These are phyloP conservation scores for Palloptera scutellata DNA, from an alignment of 2,888 invertebrate species.

Conservation along the genomic window DNA sequence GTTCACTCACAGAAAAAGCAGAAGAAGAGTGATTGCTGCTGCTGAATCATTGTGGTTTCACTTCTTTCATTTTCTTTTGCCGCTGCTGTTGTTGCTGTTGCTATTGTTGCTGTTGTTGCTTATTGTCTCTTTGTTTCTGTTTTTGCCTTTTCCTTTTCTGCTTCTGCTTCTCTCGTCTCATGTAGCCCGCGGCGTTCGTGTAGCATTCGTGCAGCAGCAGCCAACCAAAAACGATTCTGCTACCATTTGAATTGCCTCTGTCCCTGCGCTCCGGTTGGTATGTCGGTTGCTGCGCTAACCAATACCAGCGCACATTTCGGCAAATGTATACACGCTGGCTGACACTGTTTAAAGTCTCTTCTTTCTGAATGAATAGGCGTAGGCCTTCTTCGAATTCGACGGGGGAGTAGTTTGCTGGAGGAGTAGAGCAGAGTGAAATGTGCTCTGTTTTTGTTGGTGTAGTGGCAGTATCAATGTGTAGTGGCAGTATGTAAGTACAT, in stretches of 20 bases:
- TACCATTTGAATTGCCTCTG: slow-evolving; percentile 37
- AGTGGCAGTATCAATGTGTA: no score
- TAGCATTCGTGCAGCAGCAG: slow-evolving; percentile 43
- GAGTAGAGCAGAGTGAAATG: no score
- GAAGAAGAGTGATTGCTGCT: slow-evolving; percentile 23
- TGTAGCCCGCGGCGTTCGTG: not conserved
- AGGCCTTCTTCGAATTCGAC: no score
- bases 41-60: slow-evolving; percentile 27
- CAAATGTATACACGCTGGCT: slow-evolving; percentile 6
- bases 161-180: slow-evolving; percentile 9
- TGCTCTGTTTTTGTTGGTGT: no score
- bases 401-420: no score
- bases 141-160: slow-evolving; percentile 28
- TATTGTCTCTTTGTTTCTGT: slow-evolving; percentile 28
- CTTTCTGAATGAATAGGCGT: not conserved
- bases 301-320: slow-evolving; percentile 22
- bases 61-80: slow-evolving; percentile 14
- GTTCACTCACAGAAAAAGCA: slow-evolving; percentile 46
- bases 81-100: not conserved
- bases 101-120: not conserved
- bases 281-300: slow-evolving; percentile 31
- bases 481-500: not conserved
- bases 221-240: slow-evolving; percentile 59
- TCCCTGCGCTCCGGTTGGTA: slow-evolving; percentile 25
- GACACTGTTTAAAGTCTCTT: slow-evolving; percentile 26